Conservation (phyloP, 1,140 invertebrate species). For the Drosophila ananassae region DNA sequence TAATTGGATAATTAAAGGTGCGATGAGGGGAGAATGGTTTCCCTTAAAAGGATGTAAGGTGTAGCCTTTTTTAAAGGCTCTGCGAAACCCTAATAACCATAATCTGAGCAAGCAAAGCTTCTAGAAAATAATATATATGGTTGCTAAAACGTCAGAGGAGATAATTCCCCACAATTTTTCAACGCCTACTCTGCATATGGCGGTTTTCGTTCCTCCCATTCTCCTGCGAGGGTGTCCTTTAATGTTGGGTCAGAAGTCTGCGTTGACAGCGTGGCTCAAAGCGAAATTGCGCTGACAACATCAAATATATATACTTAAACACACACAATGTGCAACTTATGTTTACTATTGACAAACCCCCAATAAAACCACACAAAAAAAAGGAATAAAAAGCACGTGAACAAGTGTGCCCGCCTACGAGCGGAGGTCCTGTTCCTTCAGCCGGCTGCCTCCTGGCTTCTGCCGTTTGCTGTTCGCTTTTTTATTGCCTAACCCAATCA, state of each 20-base stretch:
- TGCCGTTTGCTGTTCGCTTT: slow-evolving; percentile 18
- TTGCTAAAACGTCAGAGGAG: slow-evolving; percentile 26
- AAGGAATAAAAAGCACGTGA: slow-evolving; percentile 26
- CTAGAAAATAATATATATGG: slow-evolving; percentile 17
- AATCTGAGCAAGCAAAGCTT: slow-evolving; percentile 1
- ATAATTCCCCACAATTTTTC: slow-evolving; percentile 37
- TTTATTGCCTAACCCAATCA: slow-evolving; percentile 81
- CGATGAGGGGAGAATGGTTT: neutral
- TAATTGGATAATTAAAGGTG: slow-evolving; percentile 8
- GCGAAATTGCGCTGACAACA: slow-evolving; percentile 71
- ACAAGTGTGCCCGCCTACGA: slow-evolving; percentile 39
- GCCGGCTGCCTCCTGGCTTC: neutral
- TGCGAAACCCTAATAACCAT: slow-evolving; percentile 3
- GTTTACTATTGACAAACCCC: slow-evolving; percentile 77
- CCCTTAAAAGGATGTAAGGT: neutral
- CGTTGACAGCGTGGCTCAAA: slow-evolving; percentile 48
- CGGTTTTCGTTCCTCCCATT: slow-evolving; percentile 2
- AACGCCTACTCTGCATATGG: slow-evolving; percentile 18
- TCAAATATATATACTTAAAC: slow-evolving; percentile 47
- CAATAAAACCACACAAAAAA: slow-evolving; percentile 12
- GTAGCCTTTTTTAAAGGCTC: neutral
- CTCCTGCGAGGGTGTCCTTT: slow-evolving; percentile 10
- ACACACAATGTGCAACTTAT: slow-evolving; percentile 70
- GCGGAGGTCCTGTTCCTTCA: slow-evolving; percentile 18
- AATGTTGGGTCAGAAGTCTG: slow-evolving; percentile 51